These are phyloP conservation scores for Vulpes lagopus DNA, from an alignment of 2,113 vertebrate genomes.

Conservation along the genomic window DNA sequence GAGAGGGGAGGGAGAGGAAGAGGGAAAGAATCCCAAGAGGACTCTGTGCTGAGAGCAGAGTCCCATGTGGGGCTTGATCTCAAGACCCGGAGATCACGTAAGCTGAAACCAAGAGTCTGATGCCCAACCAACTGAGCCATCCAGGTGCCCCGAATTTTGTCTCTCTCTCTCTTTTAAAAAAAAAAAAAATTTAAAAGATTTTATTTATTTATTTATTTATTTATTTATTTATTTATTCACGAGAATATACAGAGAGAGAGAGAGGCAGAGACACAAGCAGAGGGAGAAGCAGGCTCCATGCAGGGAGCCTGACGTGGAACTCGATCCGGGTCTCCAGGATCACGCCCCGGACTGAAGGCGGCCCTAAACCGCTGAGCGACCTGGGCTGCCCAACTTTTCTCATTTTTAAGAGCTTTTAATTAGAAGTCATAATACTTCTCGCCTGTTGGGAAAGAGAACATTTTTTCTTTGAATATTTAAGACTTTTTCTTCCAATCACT, in stretches of 20 bases:
- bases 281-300: not conserved
- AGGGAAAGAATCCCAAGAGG: not conserved
- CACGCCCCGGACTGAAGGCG: too few relatives aligned
- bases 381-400: not conserved
- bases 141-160: too few relatives aligned
- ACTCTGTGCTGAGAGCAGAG: not conserved
- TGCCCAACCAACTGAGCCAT: too few relatives aligned
- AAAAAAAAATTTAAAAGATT: too few relatives aligned
- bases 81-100: too few relatives aligned
- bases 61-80: too few relatives aligned
- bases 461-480: conserved; percentile 9
- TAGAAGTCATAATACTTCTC: not conserved
- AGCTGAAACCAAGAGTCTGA: too few relatives aligned
- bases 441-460: not conserved
- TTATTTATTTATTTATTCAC: too few relatives aligned
- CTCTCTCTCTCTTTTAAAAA: too few relatives aligned
- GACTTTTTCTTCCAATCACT: not conserved
- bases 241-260: too few relatives aligned
- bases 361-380: not conserved
- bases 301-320: not conserved
- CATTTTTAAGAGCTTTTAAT: conserved; percentile 15
- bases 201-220: too few relatives aligned
- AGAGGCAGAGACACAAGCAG: too few relatives aligned
- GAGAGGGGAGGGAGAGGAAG: not conserved
- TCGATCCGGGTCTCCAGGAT: not conserved